Evolutionary conservation across 2,797 vertebrate species (phyloP), one percentile per base, ranked within the genome.

Genomic region (Coregonus suidteri): DNA sequence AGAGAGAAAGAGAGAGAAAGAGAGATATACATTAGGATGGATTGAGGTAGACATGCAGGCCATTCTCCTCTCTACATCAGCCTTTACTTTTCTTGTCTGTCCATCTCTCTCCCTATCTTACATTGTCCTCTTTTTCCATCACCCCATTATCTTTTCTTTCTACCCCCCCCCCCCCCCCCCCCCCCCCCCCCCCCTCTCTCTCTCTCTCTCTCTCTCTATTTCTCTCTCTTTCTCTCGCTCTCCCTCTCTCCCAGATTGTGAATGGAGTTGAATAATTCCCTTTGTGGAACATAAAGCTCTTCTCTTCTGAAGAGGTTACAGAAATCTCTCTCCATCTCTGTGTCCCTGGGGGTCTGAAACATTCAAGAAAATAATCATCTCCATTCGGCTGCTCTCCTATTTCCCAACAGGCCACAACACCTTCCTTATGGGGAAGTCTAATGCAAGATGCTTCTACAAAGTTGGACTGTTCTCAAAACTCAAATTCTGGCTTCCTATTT

Each of bases 291-390:
- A 66, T 52, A 34, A 30, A 52, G 35, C 72, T 25, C n/a, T 51
- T 14, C 34, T 75, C 53, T 6, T 70, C 18, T 7, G 41, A n/a
- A 69, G 30, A 77, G 73, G 73, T 73, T 69, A 51, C 25, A 66
- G 59, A n/a, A 35, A 31, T 67, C 64, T 52, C 77, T 56, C 73
- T 79, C 7, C 62, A 71, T 71, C 25, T 47, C 41, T 47, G 1
- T 1, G 16, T 56, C 51, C 14, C 66, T 53, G 77, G 78, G 79
- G 59, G 68, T 71, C 74, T 25, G 47, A 77, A 74, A 59, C 34
- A 74, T 30, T 35, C 68, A 13, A 66, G 11, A 54, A 53, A 34
- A 34, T 4, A 52, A 14, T 30, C 3, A 9, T 35, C 14, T 71
- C 70, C 20, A 20, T 14, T 52, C 41, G 4, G 2, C 34, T 3